A percentile compares a stretch with the other conserved stretches of the same genome.
Conservation (phyloP, 35 echinoderm and acorn worm species). For the Patiria miniata region DNA sequence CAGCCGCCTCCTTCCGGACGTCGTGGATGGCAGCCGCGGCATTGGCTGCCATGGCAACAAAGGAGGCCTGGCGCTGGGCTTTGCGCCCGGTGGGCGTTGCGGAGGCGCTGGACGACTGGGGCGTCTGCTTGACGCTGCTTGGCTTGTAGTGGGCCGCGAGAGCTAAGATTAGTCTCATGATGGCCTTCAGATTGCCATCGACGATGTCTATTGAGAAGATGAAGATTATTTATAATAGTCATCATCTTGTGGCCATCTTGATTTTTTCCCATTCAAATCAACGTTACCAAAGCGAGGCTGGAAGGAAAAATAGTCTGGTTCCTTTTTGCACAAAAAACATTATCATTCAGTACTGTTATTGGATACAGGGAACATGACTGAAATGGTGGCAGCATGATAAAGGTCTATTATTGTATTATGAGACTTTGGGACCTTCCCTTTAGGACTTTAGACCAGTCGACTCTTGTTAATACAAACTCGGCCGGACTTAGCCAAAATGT, state of each 20-base stretch:
- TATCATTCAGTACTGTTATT: too few relatives aligned
- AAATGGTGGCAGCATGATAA: too few relatives aligned
- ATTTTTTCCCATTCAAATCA: too few relatives aligned
- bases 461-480: too few relatives aligned
- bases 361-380: too few relatives aligned
- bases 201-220: slow-evolving; percentile 86
- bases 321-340: too few relatives aligned
- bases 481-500: too few relatives aligned
- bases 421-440: background rate
- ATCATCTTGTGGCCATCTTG: too few relatives aligned
- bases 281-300: too few relatives aligned
- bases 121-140: slow-evolving; percentile 92
- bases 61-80: slow-evolving; percentile 68
- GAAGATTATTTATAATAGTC: background rate
- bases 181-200: slow-evolving; percentile 94
- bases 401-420: too few relatives aligned
- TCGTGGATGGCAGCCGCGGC: slow-evolving; percentile 88
- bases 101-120: slow-evolving; percentile 37
- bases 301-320: too few relatives aligned
- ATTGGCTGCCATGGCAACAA: slow-evolving; percentile 89
- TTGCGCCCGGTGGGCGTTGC: slow-evolving; percentile 34
- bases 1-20: slow-evolving; percentile 81
- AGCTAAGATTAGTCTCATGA: slow-evolving; percentile 95
- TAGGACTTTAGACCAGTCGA: background rate
- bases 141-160: slow-evolving; percentile 98